phyloP scores from a whole-genome alignment of 2,888 invertebrate genomes.

The Drosophila leonis region DNA sequence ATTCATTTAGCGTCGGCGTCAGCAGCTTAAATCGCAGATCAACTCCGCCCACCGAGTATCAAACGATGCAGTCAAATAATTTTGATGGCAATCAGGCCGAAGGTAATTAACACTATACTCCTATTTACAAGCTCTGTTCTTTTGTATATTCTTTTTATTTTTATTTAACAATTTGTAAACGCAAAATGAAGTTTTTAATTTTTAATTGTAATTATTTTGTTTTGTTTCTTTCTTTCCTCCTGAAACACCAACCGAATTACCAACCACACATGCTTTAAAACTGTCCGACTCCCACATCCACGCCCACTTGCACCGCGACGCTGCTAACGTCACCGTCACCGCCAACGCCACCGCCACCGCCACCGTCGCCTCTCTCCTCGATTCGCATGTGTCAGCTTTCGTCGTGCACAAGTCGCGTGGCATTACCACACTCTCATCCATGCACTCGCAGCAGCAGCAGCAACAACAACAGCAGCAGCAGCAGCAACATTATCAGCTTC shows the following conservation, averaged over 20 bases:
- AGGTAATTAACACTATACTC: conserved; percentile 74
- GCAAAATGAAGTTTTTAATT: conserved; percentile 25
- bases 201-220: conserved; percentile 31
- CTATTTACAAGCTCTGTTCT: conserved; percentile 1
- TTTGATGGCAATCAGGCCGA: conserved; percentile 78
- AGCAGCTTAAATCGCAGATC: conserved; percentile 75
- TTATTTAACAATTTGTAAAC: neutral
- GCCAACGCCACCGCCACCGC: conserved; percentile 16
- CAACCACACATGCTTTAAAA: conserved; percentile 38
- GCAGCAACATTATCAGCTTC: conserved; percentile 10
- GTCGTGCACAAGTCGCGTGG: conserved; percentile 93
- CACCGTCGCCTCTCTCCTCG: conserved; percentile 18
- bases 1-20: conserved; percentile 75
- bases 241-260: conserved; percentile 25
- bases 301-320: conserved; percentile 38
- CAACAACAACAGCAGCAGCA: conserved; percentile 49
- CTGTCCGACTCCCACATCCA: conserved; percentile 34
- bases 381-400: conserved; percentile 86
- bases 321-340: conserved; percentile 8
- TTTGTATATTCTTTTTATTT: conserved; percentile 9
- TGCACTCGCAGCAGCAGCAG: conserved; percentile 83
- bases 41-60: conserved; percentile 82
- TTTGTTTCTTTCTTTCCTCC: conserved; percentile 43
- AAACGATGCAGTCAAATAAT: conserved; percentile 76
- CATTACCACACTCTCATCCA: conserved; percentile 91